phyloP scores from a whole-genome alignment of 2,113 vertebrate species.

The Castor canadensis region DNA sequence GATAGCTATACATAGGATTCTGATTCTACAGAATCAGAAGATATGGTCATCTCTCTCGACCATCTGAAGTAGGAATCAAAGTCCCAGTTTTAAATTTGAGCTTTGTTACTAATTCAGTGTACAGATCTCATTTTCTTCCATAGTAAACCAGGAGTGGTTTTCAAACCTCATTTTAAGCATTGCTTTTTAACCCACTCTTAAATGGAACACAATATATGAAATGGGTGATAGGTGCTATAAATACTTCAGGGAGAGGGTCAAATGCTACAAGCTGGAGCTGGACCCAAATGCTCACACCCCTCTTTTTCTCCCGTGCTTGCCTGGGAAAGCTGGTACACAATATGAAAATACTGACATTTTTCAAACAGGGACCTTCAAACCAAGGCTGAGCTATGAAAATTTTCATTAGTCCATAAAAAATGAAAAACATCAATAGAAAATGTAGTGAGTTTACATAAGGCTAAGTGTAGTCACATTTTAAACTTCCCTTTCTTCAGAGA shows the following conservation, averaged over 20 bases:
- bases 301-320: not conserved
- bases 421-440: not conserved
- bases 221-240: not conserved
- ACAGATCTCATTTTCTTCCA: not conserved
- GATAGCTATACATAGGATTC: not conserved
- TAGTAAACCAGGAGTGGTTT: constrained; percentile 1
- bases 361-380: not conserved
- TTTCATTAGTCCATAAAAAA: not conserved
- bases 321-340: not conserved
- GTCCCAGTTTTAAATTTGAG: not conserved
- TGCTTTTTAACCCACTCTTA: not conserved
- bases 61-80: constrained; percentile 7
- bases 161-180: not conserved
- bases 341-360: not conserved
- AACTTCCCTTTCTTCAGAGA: constrained; percentile 9
- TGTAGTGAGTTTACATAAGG: not conserved
- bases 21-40: not conserved
- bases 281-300: not conserved
- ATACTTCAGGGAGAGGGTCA: not conserved
- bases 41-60: not conserved
- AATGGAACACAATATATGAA: not conserved
- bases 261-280: not conserved
- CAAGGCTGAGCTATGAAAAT: not conserved
- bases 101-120: not conserved
- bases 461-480: not conserved